Conservation (phyloP, 2,113 vertebrate species). For the Phocoena phocoena region DNA sequence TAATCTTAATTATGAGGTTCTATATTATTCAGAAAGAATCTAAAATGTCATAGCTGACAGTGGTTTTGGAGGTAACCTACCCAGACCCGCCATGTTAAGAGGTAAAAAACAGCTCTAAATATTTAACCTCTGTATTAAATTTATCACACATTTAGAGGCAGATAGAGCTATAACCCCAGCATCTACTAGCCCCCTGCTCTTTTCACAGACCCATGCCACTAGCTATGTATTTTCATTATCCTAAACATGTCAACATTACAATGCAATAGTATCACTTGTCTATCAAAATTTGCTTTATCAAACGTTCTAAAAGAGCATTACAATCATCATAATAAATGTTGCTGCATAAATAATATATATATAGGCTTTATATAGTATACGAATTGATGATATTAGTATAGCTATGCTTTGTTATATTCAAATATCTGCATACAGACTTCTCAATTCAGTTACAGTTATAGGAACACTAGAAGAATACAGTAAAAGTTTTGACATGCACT, state of each 20-base stretch:
- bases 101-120: not conserved
- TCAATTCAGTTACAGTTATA: not conserved
- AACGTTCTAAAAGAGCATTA: not conserved
- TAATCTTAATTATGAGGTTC: not conserved
- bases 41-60: not conserved
- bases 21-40: not conserved
- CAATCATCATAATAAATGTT: not conserved
- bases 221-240: not conserved
- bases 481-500: not conserved
- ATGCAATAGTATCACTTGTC: not conserved
- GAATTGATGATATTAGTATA: not conserved
- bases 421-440: not conserved
- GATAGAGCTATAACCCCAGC: not conserved
- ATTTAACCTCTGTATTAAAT: not conserved
- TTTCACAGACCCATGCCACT: not conserved
- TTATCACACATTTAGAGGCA: not conserved
- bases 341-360: not conserved
- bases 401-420: not conserved
- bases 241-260: not conserved
- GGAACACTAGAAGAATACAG: not conserved
- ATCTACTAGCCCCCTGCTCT: not conserved
- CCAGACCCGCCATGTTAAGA: not conserved
- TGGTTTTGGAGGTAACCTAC: not conserved
- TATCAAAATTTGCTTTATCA: not conserved
- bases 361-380: not conserved